Conservation (phyloP, 2,888 invertebrate species). For the Leucozona laternaria region DNA sequence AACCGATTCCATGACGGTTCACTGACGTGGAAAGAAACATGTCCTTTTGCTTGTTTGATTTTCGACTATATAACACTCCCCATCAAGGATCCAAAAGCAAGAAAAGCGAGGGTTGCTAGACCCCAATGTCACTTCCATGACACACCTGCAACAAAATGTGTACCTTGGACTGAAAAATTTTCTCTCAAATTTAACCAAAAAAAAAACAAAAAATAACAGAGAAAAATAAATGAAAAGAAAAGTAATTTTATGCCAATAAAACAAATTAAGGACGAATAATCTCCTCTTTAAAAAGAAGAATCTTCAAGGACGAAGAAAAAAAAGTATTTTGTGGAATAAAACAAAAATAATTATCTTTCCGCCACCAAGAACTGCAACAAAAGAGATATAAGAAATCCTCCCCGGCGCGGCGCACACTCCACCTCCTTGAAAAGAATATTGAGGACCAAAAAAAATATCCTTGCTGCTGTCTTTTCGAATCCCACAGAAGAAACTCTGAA, state of each 20-base stretch:
- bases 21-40: conserved; percentile 68
- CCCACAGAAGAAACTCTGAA: conserved; percentile 30
- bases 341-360: conserved; percentile 71
- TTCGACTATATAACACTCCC: conserved; percentile 43
- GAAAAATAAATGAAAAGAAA: conserved; percentile 18
- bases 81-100: conserved; percentile 39
- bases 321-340: conserved; percentile 52
- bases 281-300: not conserved
- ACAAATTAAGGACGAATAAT: conserved; percentile 62
- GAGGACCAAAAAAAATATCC: conserved; percentile 50
- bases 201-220: not conserved
- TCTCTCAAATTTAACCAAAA: conserved; percentile 8
- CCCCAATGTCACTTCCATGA: not conserved
- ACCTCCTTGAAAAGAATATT: not conserved
- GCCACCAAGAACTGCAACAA: conserved; percentile 52
- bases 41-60: conserved; percentile 63
- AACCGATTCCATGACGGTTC: conserved; percentile 73
- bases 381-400: conserved; percentile 3
- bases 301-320: conserved; percentile 6
- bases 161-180: conserved; percentile 32
- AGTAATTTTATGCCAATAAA: conserved; percentile 74
- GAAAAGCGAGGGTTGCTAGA: conserved; percentile 26
- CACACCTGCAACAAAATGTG: conserved; percentile 63
- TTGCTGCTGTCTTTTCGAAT: conserved; percentile 53
- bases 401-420: not conserved